A percentile compares a stretch with the other conserved stretches of the same genome.
Evolutionary conservation across 2,888 invertebrate species (phyloP).

Genomic region (Panzeria rudis): DNA sequence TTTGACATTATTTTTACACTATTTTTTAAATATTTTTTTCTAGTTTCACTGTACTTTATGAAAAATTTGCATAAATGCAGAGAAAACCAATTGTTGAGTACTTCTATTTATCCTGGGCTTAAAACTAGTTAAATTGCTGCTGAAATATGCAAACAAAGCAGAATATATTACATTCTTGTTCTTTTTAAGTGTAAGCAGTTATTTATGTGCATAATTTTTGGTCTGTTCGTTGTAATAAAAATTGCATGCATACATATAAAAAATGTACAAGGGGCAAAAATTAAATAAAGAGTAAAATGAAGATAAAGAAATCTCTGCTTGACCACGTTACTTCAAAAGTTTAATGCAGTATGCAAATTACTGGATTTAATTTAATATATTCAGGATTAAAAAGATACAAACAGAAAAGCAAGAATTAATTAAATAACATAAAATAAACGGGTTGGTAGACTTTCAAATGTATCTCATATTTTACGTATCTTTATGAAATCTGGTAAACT

Average conservation of each 20-base stretch:
- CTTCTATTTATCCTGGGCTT: not conserved
- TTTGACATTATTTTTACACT: too few species aligned
- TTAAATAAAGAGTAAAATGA: not conserved
- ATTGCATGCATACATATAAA: not conserved
- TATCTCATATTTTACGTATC: too few species aligned
- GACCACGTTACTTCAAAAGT: conserved; percentile 47
- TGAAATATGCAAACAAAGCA: not conserved
- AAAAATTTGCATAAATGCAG: not conserved
- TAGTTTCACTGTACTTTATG: too few species aligned
- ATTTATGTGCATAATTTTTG: not conserved
- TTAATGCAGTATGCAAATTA: conserved; percentile 48
- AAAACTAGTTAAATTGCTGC: too few species aligned
- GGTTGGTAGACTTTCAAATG: too few species aligned
- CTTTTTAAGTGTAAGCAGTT: too few species aligned
- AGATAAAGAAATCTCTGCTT: conserved; percentile 34
- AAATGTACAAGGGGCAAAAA: too few species aligned
- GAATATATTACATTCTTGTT: not conserved
- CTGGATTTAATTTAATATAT: conserved; percentile 48
- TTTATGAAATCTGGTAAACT: too few species aligned
- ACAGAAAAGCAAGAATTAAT: not conserved
- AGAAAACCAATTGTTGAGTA: not conserved
- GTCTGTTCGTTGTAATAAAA: not conserved
- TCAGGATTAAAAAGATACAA: conserved; percentile 2
- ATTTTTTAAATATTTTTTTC: not conserved
- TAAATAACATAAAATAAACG: not conserved